Evolutionary conservation across 2,113 vertebrate species (phyloP).

Genomic region (Gallinago undulata): DNA sequence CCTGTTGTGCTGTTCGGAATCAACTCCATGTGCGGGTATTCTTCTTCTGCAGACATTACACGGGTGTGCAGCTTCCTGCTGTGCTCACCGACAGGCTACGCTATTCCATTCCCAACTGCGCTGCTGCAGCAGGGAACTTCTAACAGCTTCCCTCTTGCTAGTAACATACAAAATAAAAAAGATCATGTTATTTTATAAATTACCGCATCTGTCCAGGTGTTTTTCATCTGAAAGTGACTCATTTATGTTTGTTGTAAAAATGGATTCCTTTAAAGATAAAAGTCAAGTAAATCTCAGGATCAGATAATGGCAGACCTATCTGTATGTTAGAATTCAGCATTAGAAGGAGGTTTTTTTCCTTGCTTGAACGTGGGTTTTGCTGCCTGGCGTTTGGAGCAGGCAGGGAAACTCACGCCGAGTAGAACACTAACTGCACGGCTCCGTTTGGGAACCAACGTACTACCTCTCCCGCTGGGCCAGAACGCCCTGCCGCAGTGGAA

Average conservation of each 20-base stretch:
- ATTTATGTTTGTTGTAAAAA: neutral
- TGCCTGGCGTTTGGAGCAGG: neutral
- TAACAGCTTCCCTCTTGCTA: neutral
- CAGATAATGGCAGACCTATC: accelerated
- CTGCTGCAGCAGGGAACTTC: neutral
- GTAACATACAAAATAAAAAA: neutral
- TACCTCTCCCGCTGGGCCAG: neutral
- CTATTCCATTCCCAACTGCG: neutral
- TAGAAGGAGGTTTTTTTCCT: neutral
- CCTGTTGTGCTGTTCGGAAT: neutral
- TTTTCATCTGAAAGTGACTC: neutral
- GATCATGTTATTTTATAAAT: neutral
- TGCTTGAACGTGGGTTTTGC: neutral
- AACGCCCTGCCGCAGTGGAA: accelerated
- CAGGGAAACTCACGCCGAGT: accelerated
- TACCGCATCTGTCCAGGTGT: neutral
- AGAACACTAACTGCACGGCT: accelerated
- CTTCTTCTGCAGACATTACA: accelerated
- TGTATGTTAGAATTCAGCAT: neutral
- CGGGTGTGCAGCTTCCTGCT: neutral
- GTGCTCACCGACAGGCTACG: neutral
- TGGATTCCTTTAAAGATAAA: neutral
- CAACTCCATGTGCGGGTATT: accelerated
- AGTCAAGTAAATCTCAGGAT: neutral
- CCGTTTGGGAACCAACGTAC: accelerated